Evolutionary conservation across 2,888 invertebrate genomes (phyloP), one percentile per base, ranked within the genome.

Genomic region (Eristalinus aeneus): DNA sequence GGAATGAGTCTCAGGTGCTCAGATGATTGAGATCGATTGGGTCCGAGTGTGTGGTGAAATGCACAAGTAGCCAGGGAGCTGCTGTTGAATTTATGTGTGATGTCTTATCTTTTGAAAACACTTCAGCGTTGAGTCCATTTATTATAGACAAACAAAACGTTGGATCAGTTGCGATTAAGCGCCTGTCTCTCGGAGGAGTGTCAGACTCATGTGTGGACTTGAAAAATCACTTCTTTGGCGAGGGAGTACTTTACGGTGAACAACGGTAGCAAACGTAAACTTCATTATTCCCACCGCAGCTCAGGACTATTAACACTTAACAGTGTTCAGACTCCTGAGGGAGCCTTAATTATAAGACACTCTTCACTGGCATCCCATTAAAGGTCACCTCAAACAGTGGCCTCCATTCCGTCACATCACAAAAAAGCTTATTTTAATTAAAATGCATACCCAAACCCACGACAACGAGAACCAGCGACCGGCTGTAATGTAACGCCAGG

Each of bases 401-500:
- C 46, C 46, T 8, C 1, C 16, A 8, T 16, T 16, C 46, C 46
- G 16, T 46, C 16, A 8, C 46, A 0, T n/a, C n/a, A n/a, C n/a
- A n/a, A n/a, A 16, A 16, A 5, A 46, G 46, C 16, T 34, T 34
- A 56, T 68, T 34, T 12, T 68, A 68, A 68, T 68, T 68, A 68
- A 22, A 68, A 54, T 56, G 34, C 68, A 68, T 65, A 20, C 20
- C 54, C 23, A 2, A n/a, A 46, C 46, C 11, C 6, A 16, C 10
- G 31, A n/a, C 32, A 27, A 27, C 27, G 27, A 27, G 27, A 5
- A 5, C 27, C 27, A 27, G 27, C 27, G 31, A n/a, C 31, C 64
- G 27, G 64, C 27, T 46, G 46, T 65, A 64, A 65, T 65, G 64
- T 27, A 65, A 39, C 60, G 27, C n/a, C 16, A 22, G 20, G 16